A percentile compares a stretch with the other conserved stretches of the same genome.
Evolutionary conservation across 2,113 vertebrate species (phyloP).

Genomic region (Octodon degus): DNA sequence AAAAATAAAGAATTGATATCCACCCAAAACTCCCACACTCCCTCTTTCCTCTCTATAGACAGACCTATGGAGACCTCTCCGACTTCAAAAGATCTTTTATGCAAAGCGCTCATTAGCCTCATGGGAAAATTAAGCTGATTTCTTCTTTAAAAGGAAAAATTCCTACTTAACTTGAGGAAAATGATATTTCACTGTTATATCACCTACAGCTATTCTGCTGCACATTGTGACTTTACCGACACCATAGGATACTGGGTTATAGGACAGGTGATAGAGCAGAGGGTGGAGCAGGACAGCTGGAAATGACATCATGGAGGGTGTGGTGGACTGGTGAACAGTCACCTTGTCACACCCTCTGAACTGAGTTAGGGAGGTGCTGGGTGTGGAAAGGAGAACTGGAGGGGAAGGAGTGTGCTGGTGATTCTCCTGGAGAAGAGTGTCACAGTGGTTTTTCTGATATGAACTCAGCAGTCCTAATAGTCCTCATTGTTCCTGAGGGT

Average conservation of each 20-base stretch:
- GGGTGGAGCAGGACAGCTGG: background rate
- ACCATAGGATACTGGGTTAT: background rate
- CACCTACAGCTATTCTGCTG: background rate
- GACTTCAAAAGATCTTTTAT: background rate
- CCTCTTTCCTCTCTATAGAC: background rate
- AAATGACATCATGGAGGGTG: background rate
- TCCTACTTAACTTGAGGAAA: background rate
- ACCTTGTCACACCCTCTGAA: background rate
- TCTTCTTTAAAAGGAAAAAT: conserved; percentile 30
- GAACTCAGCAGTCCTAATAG: background rate
- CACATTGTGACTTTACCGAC: background rate
- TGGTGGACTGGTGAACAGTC: background rate
- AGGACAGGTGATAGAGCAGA: background rate
- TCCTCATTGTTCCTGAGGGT: too few species aligned
- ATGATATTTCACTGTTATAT: background rate
- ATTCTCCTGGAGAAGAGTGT: background rate
- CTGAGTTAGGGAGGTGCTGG: background rate
- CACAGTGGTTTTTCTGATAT: background rate
- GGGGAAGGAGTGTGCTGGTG: background rate
- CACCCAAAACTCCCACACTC: background rate
- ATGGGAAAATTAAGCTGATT: conserved; percentile 19
- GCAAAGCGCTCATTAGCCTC: background rate
- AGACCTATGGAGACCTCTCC: background rate
- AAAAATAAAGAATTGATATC: conserved; percentile 19
- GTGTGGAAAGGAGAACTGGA: background rate